phyloP scores from a whole-genome alignment of 2,797 vertebrate genomes.

The Pantherophis alleghaniensis region DNA sequence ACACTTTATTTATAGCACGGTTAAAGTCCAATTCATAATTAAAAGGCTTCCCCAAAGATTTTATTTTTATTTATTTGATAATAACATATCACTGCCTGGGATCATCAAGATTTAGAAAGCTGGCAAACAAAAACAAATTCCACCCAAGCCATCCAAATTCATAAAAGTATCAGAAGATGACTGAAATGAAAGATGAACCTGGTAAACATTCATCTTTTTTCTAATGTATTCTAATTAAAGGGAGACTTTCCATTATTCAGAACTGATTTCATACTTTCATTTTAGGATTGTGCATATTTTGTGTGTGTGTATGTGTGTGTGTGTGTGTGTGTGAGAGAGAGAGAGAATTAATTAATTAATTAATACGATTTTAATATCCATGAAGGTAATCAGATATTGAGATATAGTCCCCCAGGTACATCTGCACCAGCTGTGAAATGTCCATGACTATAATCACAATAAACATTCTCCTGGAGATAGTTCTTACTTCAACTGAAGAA shows the following conservation, averaged over 20 bases:
- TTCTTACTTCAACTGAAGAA: not conserved
- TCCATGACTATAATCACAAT: not conserved
- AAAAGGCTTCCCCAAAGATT: not conserved
- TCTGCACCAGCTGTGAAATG: not conserved
- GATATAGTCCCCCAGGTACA: not conserved
- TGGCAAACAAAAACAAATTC: not conserved
- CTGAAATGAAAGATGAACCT: not conserved
- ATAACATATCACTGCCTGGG: too few relatives aligned
- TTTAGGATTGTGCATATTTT: not conserved
- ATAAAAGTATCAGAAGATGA: not conserved
- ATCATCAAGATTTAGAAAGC: not conserved
- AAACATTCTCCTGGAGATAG: not conserved
- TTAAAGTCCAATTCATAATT: not conserved
- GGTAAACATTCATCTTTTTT: not conserved
- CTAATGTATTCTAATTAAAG: not conserved
- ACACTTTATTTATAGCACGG: not conserved
- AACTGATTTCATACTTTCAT: not conserved
- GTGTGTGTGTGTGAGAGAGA: not conserved
- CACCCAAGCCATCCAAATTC: not conserved
- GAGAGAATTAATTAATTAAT: not conserved
- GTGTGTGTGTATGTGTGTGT: not conserved
- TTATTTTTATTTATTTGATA: not conserved
- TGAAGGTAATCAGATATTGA: conserved; percentile 17
- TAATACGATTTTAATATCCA: not conserved
- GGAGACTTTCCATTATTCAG: not conserved